Base-by-base conservation (phyloP, 2,797 vertebrate species). In the Myotis planiceps region DNA sequence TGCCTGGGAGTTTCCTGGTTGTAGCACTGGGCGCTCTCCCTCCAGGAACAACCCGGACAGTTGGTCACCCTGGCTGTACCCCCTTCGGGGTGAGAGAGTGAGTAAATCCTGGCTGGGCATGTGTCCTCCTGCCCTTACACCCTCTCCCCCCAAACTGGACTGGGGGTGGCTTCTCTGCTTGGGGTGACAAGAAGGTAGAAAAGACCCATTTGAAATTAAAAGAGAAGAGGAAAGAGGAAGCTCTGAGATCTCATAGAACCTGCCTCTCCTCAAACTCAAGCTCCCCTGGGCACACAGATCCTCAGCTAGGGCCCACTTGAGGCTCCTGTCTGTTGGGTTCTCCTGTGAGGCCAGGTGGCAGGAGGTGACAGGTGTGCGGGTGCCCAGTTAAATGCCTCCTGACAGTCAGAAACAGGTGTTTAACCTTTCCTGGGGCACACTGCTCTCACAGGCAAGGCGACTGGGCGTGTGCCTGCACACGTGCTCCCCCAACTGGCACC, bases 1-100 rank as follows among this genome's bases (percentile, higher is more conserved):
- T 60, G 53, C 21, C 51, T 2, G 13, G 68, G 80, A 37, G 3
- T 37, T 42, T 58, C 39, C 92, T 80, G 66, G 65, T 51, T 72
- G 63, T 34, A 53, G 45, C 79, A 9, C 12, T 12, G 42, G 80
- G 42, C 37, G 68, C 55, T n/a, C 37, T 16, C 9, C 0, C 32
- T 37, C 37, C 39, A 0, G 0, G 25, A 45, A 49, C 78, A 69
- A 78, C 1, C 1, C 0, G 0, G 63, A 66, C 16, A 1, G 53
- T 1, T 12, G 47, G 63, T 49, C 60, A 71, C 79, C 55, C 27
- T 25, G 21, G 23, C 8, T 37, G 53, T 9, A 9, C 32, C 34
- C 29, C 19, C 3, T 80, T 72, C n/a, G 42, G 49, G 18, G 37
- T 55, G 29, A 55, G 29, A 55, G 18, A 34, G 47, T 55, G 75